These are phyloP conservation scores for Neostethus bicornis DNA, from an alignment of 2,797 vertebrate genomes.

Conservation along the genomic window DNA sequence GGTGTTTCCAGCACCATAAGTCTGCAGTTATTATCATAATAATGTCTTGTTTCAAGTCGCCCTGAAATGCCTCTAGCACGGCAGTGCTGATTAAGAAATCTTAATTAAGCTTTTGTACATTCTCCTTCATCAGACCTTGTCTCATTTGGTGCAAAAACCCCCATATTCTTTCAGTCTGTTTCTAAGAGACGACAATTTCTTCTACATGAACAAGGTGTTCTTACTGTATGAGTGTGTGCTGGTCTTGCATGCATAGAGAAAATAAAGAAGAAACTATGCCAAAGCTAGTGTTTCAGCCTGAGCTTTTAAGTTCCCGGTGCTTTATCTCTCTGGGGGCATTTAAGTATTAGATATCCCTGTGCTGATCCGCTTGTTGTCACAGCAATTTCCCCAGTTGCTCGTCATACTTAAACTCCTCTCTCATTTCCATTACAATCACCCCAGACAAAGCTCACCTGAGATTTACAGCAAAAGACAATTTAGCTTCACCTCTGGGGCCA, in stretches of 20 bases:
- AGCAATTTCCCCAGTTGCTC: conserved; percentile 79
- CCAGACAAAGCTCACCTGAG: conserved; percentile 74
- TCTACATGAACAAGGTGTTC: conserved; percentile 48
- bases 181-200: conserved; percentile 48
- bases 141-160: conserved; percentile 51
- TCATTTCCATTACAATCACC: conserved; percentile 77
- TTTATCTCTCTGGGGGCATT: conserved; percentile 73
- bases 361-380: conserved; percentile 78
- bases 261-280: conserved; percentile 44
- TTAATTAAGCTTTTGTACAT: conserved; percentile 82
- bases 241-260: conserved; percentile 20
- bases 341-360: conserved; percentile 75
- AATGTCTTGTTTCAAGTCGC: conserved; percentile 78
- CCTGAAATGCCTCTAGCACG: conserved; percentile 73
- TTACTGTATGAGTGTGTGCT: conserved; percentile 14
- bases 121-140: conserved; percentile 81
- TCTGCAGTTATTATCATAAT: conserved; percentile 79
- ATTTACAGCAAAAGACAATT: conserved; percentile 64
- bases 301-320: conserved; percentile 71
- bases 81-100: conserved; percentile 77
- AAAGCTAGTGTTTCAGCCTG: conserved; percentile 65
- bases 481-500: conserved; percentile 56
- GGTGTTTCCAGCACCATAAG: conserved; percentile 63
- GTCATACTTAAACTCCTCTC: conserved; percentile 77
- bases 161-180: conserved; percentile 46